phyloP scores from a whole-genome alignment of 2,113 vertebrate species.

The Rallus limicola region DNA sequence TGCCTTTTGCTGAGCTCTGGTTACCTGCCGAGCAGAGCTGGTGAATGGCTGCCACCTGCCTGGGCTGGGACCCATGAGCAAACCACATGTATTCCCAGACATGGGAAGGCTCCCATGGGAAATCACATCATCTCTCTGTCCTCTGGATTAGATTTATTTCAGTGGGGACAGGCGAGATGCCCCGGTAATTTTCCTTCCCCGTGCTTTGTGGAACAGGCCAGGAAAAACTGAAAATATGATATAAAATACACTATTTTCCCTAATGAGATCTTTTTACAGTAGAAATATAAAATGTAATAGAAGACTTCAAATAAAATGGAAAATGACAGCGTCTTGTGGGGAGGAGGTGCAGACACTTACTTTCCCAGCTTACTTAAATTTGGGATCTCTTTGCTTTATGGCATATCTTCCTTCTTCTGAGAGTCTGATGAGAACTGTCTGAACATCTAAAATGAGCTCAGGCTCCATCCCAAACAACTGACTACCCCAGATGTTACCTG shows the following conservation, averaged over 20 bases:
- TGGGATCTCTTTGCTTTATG: neutral
- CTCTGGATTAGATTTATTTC: neutral
- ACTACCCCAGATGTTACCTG: neutral
- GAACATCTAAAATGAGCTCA: neutral
- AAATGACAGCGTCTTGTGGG: neutral
- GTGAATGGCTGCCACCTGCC: neutral
- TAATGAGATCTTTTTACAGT: neutral
- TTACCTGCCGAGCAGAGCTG: neutral
- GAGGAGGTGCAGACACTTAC: neutral
- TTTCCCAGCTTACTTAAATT: neutral
- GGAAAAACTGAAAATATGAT: neutral
- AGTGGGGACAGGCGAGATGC: neutral
- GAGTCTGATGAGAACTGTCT: neutral
- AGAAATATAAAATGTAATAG: neutral
- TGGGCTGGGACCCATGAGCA: neutral
- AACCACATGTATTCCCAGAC: neutral
- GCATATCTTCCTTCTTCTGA: neutral
- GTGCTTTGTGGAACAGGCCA: neutral
- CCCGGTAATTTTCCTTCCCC: neutral
- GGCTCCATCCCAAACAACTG: neutral
- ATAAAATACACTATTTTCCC: neutral
- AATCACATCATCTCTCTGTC: neutral
- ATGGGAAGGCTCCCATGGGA: neutral
- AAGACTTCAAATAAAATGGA: neutral
- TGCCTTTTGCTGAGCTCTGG: neutral